Conservation (phyloP, 2,888 invertebrate species). For the Sinotaia quadrata region DNA sequence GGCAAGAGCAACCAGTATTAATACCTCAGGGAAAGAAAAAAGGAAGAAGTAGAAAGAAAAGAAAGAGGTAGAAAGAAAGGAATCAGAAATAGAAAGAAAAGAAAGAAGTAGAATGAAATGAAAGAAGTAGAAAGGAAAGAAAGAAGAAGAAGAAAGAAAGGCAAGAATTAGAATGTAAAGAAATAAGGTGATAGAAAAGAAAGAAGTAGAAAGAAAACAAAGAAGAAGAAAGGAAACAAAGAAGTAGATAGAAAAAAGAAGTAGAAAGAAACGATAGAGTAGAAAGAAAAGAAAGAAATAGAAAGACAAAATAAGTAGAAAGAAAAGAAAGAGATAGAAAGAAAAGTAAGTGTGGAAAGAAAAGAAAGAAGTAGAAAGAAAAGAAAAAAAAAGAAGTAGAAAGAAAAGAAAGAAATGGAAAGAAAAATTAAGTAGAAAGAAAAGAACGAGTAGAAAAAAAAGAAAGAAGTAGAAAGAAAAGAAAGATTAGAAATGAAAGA, state of each 20-base stretch:
- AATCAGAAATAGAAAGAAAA: conserved; percentile 1
- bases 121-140: neutral
- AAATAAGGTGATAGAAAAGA: no score
- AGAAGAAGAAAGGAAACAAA: neutral
- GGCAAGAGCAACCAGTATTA: no score
- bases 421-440: conserved; percentile 26
- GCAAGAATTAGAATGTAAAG: no score
- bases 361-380: conserved; percentile 12
- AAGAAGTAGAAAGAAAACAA: neutral
- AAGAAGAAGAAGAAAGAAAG: conserved; percentile 9
- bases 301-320: neutral
- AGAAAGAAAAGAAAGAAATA: neutral
- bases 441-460: conserved; percentile 18
- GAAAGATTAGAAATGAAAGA: conserved; percentile 25
- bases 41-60: neutral
- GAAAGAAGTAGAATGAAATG: neutral
- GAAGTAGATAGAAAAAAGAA: neutral
- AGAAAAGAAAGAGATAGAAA: conserved; percentile 6
- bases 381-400: conserved; percentile 29
- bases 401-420: conserved; percentile 11
- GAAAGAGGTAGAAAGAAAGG: conserved; percentile 1
- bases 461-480: conserved; percentile 23
- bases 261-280: conserved; percentile 12
- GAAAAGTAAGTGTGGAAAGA: conserved; percentile 26
- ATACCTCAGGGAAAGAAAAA: neutral